Percentiles rank a stretch among this genome's conserved stretches.
Conservation (phyloP, 2,888 invertebrate genomes). For the Salticus scenicus region DNA sequence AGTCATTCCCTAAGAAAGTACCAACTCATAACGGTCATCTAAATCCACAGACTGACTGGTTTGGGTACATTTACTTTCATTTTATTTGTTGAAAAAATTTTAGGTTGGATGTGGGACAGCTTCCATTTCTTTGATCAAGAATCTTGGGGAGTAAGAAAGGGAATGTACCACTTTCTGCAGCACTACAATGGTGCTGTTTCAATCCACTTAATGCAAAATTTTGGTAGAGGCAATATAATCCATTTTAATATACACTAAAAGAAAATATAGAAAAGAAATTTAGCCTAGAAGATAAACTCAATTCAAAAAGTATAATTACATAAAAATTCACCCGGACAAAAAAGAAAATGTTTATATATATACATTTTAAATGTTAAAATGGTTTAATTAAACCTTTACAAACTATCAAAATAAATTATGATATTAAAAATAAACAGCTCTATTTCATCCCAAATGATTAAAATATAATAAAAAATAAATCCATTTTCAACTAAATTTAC, state of each 20-base stretch:
- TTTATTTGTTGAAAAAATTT: neutral
- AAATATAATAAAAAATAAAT: no score
- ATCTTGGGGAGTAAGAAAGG: constrained; percentile 58
- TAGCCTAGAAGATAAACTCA: no score
- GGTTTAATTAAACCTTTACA: no score
- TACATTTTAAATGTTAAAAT: no score
- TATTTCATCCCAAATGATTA: no score
- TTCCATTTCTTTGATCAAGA: constrained; percentile 44
- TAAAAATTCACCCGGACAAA: no score
- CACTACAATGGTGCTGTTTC: constrained; percentile 50
- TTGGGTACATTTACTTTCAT: constrained; percentile 34
- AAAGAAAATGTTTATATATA: no score
- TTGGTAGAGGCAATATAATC: constrained; percentile 68
- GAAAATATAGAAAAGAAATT: constrained; percentile 12
- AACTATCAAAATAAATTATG: no score
- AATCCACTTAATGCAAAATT: constrained; percentile 68
- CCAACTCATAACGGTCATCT: constrained; percentile 54
- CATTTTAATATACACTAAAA: constrained; percentile 64
- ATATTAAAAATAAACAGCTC: no score
- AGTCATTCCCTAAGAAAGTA: constrained; percentile 47
- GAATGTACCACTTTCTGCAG: constrained; percentile 69
- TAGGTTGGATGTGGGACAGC: constrained; percentile 28
- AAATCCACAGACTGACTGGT: constrained; percentile 66
- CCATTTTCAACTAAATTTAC: no score
- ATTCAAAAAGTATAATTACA: no score